Evolutionary conservation across 1,140 invertebrate genomes (phyloP), one percentile per base, ranked within the genome.

Genomic region (Euglossa dilemma): DNA sequence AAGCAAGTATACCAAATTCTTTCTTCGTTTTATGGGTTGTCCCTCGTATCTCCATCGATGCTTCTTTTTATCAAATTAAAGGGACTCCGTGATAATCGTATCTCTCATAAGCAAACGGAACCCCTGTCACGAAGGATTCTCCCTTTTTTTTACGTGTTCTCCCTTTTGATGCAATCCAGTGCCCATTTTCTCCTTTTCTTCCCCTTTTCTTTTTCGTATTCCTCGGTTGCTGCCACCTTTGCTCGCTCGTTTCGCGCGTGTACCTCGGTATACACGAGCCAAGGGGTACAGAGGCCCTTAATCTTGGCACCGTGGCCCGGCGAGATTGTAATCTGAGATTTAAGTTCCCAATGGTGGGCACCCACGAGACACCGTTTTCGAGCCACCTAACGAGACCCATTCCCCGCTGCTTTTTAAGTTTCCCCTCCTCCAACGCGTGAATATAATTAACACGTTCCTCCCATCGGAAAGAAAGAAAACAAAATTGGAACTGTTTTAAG

Each of bases 321-420:
- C 72, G 71, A 91, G 90, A 91, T 92, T 84, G 91, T 92, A 92
- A 92, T 92, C 90, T 91, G 89, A 91, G 91, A 92, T 90, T 90
- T 88, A 87, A 85, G 86, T 86, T 88, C 85, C 81, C 78, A 70
- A 74, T 77, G 72, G 86, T 86, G 71, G 81, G 90, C 90, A 89
- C 90, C 89, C 89, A 92, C 80, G 76, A 79, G 78, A 84, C 85
- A 84, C 69, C 83, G 84, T 78, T 84, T 73, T 69, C 80, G 69
- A 43, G 23, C 69, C 77, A 66, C 73, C 82, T 87, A 85, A 80
- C 80, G 80, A 76, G 64, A 82, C 75, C 76, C 57, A 61, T 77
- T 50, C 67, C 16, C 16, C 66, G 43, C 66, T 70, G 66, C 50
- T 63, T 54, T 47, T 59, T 28, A 52, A 69, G 63, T 83, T 61